These are phyloP conservation scores for Anhinga anhinga DNA, from an alignment of 2,113 vertebrate species.

Conservation along the genomic window DNA sequence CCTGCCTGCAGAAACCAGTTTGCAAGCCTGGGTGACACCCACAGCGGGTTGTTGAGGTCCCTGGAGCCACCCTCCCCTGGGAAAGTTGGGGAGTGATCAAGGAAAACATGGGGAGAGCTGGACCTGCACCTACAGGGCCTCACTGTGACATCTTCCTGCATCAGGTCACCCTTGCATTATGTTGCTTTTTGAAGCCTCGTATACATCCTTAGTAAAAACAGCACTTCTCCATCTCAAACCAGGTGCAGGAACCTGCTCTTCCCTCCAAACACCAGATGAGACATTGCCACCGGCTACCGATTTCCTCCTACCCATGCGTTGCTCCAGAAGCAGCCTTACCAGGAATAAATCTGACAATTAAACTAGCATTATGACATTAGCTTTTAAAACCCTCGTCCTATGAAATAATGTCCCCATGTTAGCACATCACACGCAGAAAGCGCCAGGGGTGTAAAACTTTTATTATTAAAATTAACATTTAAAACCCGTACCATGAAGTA, in stretches of 20 bases:
- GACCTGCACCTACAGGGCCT: accelerated
- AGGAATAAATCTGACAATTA: conserved; percentile 63
- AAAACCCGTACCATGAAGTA: conserved; percentile 52
- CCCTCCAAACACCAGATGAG: background rate
- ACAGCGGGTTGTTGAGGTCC: accelerated
- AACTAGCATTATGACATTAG: conserved; percentile 51
- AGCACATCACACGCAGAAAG: background rate
- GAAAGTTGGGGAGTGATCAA: background rate
- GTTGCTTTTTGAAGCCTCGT: background rate
- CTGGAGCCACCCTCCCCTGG: accelerated
- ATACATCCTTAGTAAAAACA: background rate
- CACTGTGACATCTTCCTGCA: background rate
- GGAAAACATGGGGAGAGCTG: background rate
- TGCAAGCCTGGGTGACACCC: background rate
- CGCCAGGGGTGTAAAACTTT: conserved; percentile 32
- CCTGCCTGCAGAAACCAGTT: background rate
- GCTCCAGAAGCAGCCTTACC: background rate
- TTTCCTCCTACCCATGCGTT: background rate
- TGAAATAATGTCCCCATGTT: conserved; percentile 16
- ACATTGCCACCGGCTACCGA: accelerated
- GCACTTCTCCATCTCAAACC: accelerated
- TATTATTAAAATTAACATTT: conserved; percentile 72
- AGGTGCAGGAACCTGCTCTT: background rate
- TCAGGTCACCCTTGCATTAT: background rate
- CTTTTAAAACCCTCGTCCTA: conserved; percentile 45